Evolutionary conservation across 2,888 invertebrate species (phyloP), one percentile per base, ranked within the genome.

Genomic region (Mythimna albipuncta): DNA sequence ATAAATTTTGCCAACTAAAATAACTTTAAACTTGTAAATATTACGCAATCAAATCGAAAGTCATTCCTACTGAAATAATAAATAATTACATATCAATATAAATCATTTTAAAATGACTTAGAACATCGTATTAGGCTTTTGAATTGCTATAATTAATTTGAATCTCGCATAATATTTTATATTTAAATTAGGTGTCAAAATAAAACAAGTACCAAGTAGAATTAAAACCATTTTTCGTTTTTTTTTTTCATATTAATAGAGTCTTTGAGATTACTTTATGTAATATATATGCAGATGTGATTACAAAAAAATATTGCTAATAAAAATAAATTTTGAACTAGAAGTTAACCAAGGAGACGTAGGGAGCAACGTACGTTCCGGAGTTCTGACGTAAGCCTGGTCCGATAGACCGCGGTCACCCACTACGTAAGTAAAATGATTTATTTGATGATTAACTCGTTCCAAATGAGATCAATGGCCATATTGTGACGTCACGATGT

Each of bases 151-250:
- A 66, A 35, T 13, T 52, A 64, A 54, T 54, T 26, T 26, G 10
- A 19, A 6, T 47, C 47, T 50, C 52, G 38, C 13, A 1, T 38
- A 35, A 59, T 75, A 64, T 21, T 38, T 64, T 57, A 68, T 44
- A 26, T 75, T 75, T 54, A 47, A 75, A 75, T 75, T 13, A 69
- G 38, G 69, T 75, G 75, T 64, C 75, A 54, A 41, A 69, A 47
- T 64, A 0, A 21, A 69, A 35, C 32, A 35, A 26, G 10, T 44
- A 9, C 6, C 11, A 13, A 10, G 16, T 57, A 16, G 19, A 19
- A 16, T n/a, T n/a, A n/a, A n/a, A n/a, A n/a, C n/a, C 19, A 50
- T 50, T 6, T n/a, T n/a, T 52, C n/a, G n/a, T 58, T 58, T 19
- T 58, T 58, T 58, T 26, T 10, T 35, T 58, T 32, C 0, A 6